Base-by-base conservation (phyloP, 2,888 invertebrate species). In the Spisula subtruncata region DNA sequence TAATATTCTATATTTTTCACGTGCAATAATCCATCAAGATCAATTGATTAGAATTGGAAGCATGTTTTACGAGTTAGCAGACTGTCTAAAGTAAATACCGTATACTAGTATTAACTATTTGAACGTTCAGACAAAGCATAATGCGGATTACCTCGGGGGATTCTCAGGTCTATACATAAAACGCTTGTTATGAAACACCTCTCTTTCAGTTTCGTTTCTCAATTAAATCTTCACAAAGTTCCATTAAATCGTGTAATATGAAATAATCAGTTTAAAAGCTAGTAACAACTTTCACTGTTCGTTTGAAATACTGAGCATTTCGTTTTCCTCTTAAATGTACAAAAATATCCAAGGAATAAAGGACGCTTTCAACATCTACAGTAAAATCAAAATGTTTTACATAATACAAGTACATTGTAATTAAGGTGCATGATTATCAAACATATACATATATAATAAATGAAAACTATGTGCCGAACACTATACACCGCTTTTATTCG, bases 81-180 rank as follows among this genome's bases (percentile, higher is more conserved):
- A n/a, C n/a, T n/a, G n/a, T n/a, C 6, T 25, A 66, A 1, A 8
- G 60, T 25, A 10, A n/a, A 25, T 60, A 60, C 25, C 4, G 60
- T 66, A 66, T n/a, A n/a, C n/a, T n/a, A n/a, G n/a, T 25, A 25
- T 66, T 66, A 10, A 25, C 60, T 1, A 66, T n/a, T n/a, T 25
- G 10, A n/a, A 25, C 25, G 25, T 66, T 66, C 60, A 66, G 60
- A 66, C 60, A 25, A 66, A 60, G 2, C 2, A n/a, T n/a, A 25
- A 25, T 25, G 6, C n/a, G 25, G 60, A 10, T 66, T 66, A n/a
- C 60, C 60, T 66, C 25, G n/a, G 60, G 60, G 8, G n/a, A 25
- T 66, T n/a, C 60, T 66, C n/a, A 25, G 60, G 25, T 66, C n/a
- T 66, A 25, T n/a, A 66, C n/a, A n/a, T n/a, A n/a, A n/a, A n/a